Conservation (phyloP, 2,797 vertebrate species). For the Pristis pectinata region DNA sequence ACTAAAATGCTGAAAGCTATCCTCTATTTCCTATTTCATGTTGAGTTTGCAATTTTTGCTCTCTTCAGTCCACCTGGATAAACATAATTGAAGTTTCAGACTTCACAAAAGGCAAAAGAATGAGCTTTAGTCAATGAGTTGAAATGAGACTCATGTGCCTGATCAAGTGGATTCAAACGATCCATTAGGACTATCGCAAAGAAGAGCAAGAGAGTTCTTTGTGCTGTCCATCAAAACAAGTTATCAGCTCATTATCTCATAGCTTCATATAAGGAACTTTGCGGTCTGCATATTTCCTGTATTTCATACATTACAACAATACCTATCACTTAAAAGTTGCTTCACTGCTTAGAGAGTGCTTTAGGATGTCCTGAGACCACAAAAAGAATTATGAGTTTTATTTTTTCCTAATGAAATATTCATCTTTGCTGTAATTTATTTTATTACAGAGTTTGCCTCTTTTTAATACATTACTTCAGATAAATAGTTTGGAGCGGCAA, state of each 20-base stretch:
- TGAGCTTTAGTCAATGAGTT: not conserved
- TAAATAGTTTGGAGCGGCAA: not conserved
- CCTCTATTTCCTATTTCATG: not conserved
- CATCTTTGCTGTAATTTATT: not conserved
- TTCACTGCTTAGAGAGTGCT: not conserved
- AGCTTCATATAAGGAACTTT: not conserved
- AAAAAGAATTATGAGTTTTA: no score
- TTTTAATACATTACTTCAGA: not conserved
- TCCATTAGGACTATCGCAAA: not conserved
- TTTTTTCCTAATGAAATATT: not conserved
- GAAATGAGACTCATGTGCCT: not conserved
- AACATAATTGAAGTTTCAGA: not conserved
- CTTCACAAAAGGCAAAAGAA: not conserved
- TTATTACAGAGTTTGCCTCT: not conserved
- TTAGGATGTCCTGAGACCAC: not conserved
- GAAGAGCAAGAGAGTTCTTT: not conserved
- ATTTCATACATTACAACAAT: not conserved
- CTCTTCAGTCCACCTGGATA: not conserved
- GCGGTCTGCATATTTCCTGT: not conserved
- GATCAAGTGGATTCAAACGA: not conserved
- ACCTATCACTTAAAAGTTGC: not conserved
- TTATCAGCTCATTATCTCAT: not conserved
- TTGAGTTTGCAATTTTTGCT: not conserved
- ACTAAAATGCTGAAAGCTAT: not conserved
- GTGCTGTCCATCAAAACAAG: not conserved